Conservation (phyloP, 2,113 vertebrate genomes). For the Neogale vison region DNA sequence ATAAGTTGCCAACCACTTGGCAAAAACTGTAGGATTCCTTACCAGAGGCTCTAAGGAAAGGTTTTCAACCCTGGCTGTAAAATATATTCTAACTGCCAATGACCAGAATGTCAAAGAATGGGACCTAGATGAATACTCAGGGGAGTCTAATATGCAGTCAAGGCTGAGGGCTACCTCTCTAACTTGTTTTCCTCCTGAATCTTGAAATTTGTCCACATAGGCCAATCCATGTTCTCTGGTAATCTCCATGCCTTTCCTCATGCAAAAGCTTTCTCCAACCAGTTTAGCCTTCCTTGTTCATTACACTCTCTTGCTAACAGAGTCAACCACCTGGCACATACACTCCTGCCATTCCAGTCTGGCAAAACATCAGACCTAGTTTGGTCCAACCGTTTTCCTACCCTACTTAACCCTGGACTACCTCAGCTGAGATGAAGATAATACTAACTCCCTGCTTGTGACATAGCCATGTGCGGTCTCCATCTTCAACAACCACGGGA, state of each 20-base stretch:
- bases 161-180: not conserved
- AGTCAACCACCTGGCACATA: not conserved
- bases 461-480: not conserved
- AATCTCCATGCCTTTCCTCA: not conserved
- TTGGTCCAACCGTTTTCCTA: not conserved
- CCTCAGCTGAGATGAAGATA: not conserved
- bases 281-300: not conserved
- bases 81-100: not conserved
- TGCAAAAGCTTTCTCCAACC: not conserved
- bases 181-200: not conserved
- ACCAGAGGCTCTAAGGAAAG: not conserved
- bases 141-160: not conserved
- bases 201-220: not conserved
- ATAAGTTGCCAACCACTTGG: not conserved
- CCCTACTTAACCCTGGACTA: not conserved
- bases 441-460: not conserved
- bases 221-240: not conserved
- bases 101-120: not conserved
- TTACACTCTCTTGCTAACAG: not conserved
- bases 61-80: not conserved
- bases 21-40: not conserved
- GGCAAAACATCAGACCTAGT: not conserved
- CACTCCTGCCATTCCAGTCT: not conserved
- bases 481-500: not conserved
- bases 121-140: not conserved